A percentile compares a stretch with the other conserved stretches of the same genome.
These are phyloP conservation scores for Lota lota DNA, from an alignment of 2,113 vertebrate species.

Conservation along the genomic window DNA sequence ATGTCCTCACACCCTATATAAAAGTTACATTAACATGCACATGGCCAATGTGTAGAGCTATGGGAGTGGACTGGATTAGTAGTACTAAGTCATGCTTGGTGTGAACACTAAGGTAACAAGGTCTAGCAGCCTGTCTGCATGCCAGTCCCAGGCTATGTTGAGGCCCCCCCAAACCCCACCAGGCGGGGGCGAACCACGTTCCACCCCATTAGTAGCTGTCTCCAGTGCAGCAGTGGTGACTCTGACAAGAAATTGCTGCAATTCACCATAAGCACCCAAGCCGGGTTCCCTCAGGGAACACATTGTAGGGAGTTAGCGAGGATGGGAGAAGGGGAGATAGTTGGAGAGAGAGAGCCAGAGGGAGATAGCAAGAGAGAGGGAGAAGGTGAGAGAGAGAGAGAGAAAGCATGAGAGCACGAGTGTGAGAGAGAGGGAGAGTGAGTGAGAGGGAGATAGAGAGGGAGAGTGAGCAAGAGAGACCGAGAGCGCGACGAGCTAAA, in stretches of 20 bases:
- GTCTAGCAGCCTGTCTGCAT: too few relatives aligned
- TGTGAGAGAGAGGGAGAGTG: neutral
- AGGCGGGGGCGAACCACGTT: constrained; percentile 24
- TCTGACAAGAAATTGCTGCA: constrained; percentile 38
- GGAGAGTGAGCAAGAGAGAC: neutral
- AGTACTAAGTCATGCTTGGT: too few relatives aligned
- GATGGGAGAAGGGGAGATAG: neutral
- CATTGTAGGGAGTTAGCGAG: constrained; percentile 15
- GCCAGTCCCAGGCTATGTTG: neutral
- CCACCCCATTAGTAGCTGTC: constrained; percentile 29
- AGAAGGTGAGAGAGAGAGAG: neutral
- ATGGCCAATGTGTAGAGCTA: too few relatives aligned
- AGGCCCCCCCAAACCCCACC: constrained; percentile 8
- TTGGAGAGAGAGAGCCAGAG: constrained; percentile 56
- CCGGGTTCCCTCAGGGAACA: constrained; percentile 9
- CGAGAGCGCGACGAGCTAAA: neutral
- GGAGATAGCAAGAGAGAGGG: neutral
- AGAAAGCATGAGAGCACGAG: neutral
- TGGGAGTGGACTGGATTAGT: too few relatives aligned
- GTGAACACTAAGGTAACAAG: too few relatives aligned
- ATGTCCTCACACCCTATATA: too few relatives aligned
- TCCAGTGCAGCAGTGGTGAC: constrained; percentile 26
- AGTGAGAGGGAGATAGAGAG: neutral
- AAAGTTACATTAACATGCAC: too few relatives aligned
- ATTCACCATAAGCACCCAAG: constrained; percentile 39